Percentiles rank a stretch among this genome's conserved stretches.
These are phyloP conservation scores for Rhineura floridana DNA, from an alignment of 2,113 vertebrate species.

Conservation along the genomic window DNA sequence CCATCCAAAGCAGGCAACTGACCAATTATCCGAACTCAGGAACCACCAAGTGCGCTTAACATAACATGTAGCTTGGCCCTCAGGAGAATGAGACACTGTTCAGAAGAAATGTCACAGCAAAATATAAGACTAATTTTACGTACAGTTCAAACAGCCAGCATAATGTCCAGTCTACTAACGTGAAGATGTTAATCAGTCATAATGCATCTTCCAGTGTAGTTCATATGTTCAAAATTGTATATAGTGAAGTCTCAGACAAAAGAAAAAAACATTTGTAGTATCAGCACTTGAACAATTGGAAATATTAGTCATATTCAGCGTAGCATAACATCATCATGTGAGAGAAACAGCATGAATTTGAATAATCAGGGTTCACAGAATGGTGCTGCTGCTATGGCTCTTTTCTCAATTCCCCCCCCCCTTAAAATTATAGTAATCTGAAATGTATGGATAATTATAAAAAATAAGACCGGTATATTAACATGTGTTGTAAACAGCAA, in stretches of 20 bases:
- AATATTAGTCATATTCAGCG: not conserved
- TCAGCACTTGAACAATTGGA: not conserved
- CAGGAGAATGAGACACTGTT: not conserved
- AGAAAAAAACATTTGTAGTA: not conserved
- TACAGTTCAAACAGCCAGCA: not conserved
- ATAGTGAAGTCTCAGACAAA: not conserved
- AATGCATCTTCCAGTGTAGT: constrained; percentile 17
- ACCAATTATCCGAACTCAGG: too few species aligned
- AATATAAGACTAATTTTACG: not conserved
- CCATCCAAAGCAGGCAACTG: too few species aligned
- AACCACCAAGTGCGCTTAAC: too few species aligned
- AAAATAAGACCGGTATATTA: not conserved
- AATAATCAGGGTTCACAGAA: not conserved
- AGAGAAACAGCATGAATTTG: constrained; percentile 12
- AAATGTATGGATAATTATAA: not conserved
- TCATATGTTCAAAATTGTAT: constrained; percentile 5
- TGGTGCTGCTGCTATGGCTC: not conserved
- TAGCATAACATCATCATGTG: not conserved
- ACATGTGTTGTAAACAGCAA: constrained; percentile 7
- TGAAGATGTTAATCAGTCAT: constrained; percentile 19
- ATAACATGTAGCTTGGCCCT: too few species aligned
- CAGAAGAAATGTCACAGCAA: constrained; percentile 6
- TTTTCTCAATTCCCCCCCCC: not conserved
- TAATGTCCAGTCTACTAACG: not conserved
- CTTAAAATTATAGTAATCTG: not conserved